phyloP scores from a whole-genome alignment of 2,797 vertebrate genomes.

The Anguilla marmorata region DNA sequence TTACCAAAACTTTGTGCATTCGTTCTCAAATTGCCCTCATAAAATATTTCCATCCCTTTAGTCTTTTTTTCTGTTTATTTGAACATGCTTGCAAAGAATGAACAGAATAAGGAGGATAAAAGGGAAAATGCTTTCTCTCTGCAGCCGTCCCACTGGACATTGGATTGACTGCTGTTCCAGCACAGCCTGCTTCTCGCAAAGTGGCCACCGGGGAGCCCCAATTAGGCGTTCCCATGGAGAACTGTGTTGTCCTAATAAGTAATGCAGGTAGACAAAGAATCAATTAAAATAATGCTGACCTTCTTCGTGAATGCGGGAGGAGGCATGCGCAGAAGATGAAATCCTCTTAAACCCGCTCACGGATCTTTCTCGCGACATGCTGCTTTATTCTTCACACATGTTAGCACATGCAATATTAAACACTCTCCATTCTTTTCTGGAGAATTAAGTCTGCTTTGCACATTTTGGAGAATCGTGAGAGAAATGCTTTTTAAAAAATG shows the following conservation, averaged over 20 bases:
- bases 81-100: not conserved
- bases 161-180: slow-evolving; percentile 57
- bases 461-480: not conserved
- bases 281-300: slow-evolving; percentile 93
- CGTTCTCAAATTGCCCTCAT: not conserved
- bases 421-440: not conserved
- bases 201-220: slow-evolving; percentile 87
- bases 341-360: slow-evolving; percentile 14
- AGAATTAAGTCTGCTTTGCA: not conserved
- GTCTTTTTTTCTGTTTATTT: not conserved
- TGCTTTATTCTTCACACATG: not conserved
- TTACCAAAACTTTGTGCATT: not conserved
- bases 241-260: slow-evolving; percentile 87
- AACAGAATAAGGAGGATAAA: not conserved
- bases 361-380: not conserved
- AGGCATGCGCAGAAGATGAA: slow-evolving; percentile 59
- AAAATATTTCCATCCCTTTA: not conserved
- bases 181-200: slow-evolving; percentile 82
- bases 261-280: slow-evolving; percentile 86
- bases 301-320: slow-evolving; percentile 77
- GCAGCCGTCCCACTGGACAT: slow-evolving; percentile 60
- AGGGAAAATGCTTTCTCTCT: slow-evolving; percentile 12
- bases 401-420: not conserved
- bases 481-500: not conserved
- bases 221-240: slow-evolving; percentile 94